Evolutionary conservation across 2,888 invertebrate genomes (phyloP).

Genomic region (Netelia inedita): DNA sequence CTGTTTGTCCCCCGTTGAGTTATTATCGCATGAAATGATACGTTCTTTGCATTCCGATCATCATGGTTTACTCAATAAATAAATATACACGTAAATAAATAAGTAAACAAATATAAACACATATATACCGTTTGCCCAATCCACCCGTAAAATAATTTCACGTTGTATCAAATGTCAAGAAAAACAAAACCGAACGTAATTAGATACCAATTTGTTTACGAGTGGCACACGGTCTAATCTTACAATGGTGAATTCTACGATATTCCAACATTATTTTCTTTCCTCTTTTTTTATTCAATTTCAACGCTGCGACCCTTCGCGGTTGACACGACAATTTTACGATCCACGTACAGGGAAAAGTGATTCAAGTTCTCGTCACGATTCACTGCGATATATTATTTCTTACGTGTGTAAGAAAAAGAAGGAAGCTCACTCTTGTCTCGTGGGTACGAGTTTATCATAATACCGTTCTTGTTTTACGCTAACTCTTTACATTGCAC

Average conservation of each 20-base stretch:
- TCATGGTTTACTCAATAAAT: too few species aligned
- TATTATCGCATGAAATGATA: conserved; percentile 27
- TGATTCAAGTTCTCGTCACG: conserved; percentile 1
- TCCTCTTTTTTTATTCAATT: neutral
- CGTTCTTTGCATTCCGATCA: too few species aligned
- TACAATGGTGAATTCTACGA: conserved; percentile 7
- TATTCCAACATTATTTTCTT: conserved; percentile 12
- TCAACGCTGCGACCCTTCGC: neutral
- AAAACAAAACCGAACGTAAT: conserved; percentile 29
- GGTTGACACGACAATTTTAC: neutral
- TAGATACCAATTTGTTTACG: conserved; percentile 4
- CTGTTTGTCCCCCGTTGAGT: conserved; percentile 5
- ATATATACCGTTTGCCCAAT: neutral
- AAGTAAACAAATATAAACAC: neutral
- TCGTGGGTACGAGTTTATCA: too few species aligned
- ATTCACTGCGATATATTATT: neutral
- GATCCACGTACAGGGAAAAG: neutral
- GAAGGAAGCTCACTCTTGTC: too few species aligned
- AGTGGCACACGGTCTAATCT: neutral
- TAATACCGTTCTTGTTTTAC: too few species aligned
- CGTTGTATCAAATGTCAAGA: neutral
- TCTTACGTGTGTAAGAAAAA: neutral
- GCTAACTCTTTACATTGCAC: neutral
- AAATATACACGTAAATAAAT: neutral
- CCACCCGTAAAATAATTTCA: neutral